These are phyloP conservation scores for Auanema freiburgensis DNA, from an alignment of 2,888 invertebrate species.

Conservation along the genomic window DNA sequence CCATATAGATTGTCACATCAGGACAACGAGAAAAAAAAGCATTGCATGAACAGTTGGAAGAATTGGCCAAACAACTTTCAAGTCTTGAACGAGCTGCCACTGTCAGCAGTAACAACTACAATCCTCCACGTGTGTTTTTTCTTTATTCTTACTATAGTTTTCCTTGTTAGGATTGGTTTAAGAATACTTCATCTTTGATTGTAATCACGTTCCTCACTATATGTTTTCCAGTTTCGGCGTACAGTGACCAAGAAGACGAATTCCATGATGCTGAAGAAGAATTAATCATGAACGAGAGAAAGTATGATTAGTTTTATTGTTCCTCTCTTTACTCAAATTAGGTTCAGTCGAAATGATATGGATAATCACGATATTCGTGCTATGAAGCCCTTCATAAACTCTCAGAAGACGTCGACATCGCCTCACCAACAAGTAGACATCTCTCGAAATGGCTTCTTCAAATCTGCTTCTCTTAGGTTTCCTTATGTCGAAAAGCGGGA, in stretches of 20 bases:
- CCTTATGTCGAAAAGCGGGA: neutral
- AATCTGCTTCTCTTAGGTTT: too few relatives aligned
- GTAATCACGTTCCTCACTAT: neutral
- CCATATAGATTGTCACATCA: conserved; percentile 22
- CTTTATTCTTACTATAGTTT: neutral
- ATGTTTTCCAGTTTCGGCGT: conserved; percentile 40
- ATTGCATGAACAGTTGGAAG: conserved; percentile 84
- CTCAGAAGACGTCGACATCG: too few relatives aligned
- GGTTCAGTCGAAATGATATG: too few relatives aligned
- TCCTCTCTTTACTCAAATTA: too few relatives aligned
- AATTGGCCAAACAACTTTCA: conserved; percentile 93
- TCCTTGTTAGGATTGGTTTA: neutral
- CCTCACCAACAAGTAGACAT: too few relatives aligned
- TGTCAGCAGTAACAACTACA: conserved; percentile 12
- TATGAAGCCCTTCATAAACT: too few relatives aligned
- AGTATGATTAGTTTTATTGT: too few relatives aligned
- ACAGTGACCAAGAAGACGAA: conserved; percentile 68
- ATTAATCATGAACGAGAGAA: too few relatives aligned
- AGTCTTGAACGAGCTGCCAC: conserved; percentile 82
- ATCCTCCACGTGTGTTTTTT: conserved; percentile 9
- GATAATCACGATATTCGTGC: too few relatives aligned
- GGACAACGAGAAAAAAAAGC: conserved; percentile 37
- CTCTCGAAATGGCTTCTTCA: too few relatives aligned
- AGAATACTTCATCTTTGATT: neutral
- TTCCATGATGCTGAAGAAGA: conserved; percentile 73